Conservation (phyloP, 2,888 invertebrate species). For the Minunthozetes semirufus region DNA sequence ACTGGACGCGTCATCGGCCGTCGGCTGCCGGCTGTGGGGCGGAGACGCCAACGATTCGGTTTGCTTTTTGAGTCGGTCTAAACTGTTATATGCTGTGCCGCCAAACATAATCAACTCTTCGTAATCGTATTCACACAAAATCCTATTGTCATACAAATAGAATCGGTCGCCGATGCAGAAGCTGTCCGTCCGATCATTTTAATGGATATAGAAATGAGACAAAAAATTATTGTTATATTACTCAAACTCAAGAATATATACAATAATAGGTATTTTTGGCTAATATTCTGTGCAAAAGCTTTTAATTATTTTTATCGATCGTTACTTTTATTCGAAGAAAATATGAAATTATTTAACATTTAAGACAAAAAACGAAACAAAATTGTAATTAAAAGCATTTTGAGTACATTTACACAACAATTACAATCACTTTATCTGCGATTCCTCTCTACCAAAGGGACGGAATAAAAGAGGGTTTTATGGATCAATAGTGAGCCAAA, state of each 20-base stretch:
- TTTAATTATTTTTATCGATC: background rate
- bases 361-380: background rate
- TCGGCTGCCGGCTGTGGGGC: conserved; percentile 35
- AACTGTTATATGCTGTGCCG: conserved; percentile 59
- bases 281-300: background rate
- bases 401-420: too few species aligned
- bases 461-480: background rate
- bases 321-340: background rate
- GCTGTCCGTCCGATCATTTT: conserved; percentile 54
- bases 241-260: background rate
- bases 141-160: conserved; percentile 87
- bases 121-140: conserved; percentile 88
- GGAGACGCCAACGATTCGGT: conserved; percentile 45
- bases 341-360: background rate
- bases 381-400: background rate
- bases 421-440: background rate
- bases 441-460: background rate
- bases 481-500: background rate
- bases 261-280: background rate
- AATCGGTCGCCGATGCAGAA: conserved; percentile 91
- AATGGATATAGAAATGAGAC: background rate
- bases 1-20: conserved; percentile 63
- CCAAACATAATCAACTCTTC: conserved; percentile 81
- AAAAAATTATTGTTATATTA: too few species aligned
- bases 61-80: conserved; percentile 64